A percentile compares a stretch with the other conserved stretches of the same genome.
phyloP scores from a whole-genome alignment of 2,113 vertebrate species.

The Sinocyclocheilus anophthalmus region DNA sequence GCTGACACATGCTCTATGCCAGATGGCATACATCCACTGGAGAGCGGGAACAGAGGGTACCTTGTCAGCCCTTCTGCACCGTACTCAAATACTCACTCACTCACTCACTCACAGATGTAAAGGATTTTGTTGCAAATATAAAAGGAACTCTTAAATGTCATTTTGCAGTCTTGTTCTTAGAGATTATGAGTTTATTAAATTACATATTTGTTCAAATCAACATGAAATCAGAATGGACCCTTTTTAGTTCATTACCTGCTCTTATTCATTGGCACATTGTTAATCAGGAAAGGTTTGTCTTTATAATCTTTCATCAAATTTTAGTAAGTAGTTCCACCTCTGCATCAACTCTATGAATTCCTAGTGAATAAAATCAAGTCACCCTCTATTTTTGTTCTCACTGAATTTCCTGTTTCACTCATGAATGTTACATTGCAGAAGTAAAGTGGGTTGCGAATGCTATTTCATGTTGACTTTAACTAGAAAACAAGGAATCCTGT shows the following conservation, averaged over 20 bases:
- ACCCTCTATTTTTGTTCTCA: not conserved
- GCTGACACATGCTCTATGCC: conserved; percentile 1
- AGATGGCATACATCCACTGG: conserved; percentile 61
- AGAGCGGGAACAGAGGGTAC: conserved; percentile 70
- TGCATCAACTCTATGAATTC: not conserved
- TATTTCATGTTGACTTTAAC: conserved; percentile 20
- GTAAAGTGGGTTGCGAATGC: not conserved
- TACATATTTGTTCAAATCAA: conserved; percentile 14
- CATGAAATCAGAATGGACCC: conserved; percentile 18
- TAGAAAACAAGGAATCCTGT: not conserved
- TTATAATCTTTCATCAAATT: not conserved
- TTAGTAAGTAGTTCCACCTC: not conserved
- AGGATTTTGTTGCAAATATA: not conserved
- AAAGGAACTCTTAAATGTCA: not conserved
- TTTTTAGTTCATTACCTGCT: not conserved
- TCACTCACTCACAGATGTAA: too few relatives aligned
- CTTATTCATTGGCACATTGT: not conserved
- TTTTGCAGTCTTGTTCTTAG: not conserved
- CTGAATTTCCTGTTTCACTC: not conserved
- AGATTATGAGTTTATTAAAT: too few relatives aligned
- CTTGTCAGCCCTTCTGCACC: conserved; percentile 76
- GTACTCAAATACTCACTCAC: conserved; percentile 62
- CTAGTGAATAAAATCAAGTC: not conserved
- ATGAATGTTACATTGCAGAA: not conserved
- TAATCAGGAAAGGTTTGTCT: not conserved